Evolutionary conservation across 2,888 invertebrate genomes (phyloP).

Genomic region (Cheilosia impressa): DNA sequence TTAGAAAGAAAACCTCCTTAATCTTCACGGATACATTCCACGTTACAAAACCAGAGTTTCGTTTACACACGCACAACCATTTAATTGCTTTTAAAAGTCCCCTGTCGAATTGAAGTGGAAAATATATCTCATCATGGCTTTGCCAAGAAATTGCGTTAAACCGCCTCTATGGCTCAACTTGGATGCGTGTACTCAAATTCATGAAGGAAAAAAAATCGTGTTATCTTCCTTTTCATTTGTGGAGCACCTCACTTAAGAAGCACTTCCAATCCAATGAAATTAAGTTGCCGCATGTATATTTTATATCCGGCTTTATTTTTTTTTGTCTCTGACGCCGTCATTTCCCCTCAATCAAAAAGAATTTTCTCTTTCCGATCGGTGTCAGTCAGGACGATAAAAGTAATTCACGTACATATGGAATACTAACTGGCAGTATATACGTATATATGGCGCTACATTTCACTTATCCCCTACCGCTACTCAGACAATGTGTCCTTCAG

Average conservation of each 20-base stretch:
- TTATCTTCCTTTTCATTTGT: not conserved
- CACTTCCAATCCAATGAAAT: constrained; percentile 10
- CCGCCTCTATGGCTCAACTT: not conserved
- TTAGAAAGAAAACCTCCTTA: no score
- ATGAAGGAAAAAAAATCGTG: not conserved
- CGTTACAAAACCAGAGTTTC: no score
- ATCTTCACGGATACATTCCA: no score
- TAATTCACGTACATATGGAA: no score
- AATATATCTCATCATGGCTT: not conserved
- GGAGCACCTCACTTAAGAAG: not conserved
- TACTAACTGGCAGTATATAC: no score
- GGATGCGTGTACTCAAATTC: not conserved
- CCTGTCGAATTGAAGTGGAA: no score
- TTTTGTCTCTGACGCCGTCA: not conserved
- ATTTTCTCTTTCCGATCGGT: not conserved
- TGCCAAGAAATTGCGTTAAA: not conserved
- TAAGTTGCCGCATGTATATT: constrained; percentile 2
- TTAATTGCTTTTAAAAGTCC: no score
- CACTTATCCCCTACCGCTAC: no score
- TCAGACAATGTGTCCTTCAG: no score
- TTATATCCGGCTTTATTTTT: constrained; percentile 10
- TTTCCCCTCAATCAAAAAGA: constrained; percentile 19
- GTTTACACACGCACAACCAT: no score
- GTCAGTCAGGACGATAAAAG: not conserved
- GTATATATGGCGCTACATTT: not conserved